Evolutionary conservation across 2,888 invertebrate genomes (phyloP).

Genomic region (Anagyrus pseudococci): DNA sequence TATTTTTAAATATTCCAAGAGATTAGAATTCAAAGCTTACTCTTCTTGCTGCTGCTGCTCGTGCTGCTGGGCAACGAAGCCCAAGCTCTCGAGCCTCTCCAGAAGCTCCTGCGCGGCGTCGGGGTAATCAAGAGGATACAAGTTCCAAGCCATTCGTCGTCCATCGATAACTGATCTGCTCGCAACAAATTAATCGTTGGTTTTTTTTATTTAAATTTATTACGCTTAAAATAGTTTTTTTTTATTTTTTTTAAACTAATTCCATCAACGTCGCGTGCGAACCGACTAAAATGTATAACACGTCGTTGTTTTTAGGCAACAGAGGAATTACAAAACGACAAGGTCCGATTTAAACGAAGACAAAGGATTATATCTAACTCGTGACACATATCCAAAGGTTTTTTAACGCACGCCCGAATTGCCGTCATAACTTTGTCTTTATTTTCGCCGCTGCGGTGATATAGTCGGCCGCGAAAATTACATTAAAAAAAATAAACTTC

Average conservation of each 20-base stretch:
- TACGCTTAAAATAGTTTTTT: background rate
- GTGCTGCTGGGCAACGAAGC: conserved; percentile 66
- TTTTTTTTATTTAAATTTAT: background rate
- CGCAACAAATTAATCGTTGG: no score
- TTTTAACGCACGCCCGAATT: no score
- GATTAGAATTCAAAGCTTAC: background rate
- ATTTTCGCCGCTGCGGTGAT: no score
- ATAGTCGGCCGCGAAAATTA: no score
- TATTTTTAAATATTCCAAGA: background rate
- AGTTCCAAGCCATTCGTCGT: conserved; percentile 46
- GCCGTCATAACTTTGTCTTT: no score
- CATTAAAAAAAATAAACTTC: no score
- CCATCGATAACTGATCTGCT: background rate
- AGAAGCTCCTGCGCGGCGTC: conserved; percentile 81
- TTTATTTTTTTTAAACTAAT: no score
- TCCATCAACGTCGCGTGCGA: background rate
- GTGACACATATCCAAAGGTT: no score
- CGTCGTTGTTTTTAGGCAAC: background rate
- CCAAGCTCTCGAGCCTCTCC: conserved; percentile 41
- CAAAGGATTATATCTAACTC: no score
- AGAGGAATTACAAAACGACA: background rate
- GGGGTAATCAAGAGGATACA: conserved; percentile 72
- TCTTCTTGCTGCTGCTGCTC: conserved; percentile 67
- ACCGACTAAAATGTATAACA: background rate
- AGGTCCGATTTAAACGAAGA: background rate